Evolutionary conservation across 2,113 vertebrate genomes (phyloP).

Genomic region (Saguinus imperator): DNA sequence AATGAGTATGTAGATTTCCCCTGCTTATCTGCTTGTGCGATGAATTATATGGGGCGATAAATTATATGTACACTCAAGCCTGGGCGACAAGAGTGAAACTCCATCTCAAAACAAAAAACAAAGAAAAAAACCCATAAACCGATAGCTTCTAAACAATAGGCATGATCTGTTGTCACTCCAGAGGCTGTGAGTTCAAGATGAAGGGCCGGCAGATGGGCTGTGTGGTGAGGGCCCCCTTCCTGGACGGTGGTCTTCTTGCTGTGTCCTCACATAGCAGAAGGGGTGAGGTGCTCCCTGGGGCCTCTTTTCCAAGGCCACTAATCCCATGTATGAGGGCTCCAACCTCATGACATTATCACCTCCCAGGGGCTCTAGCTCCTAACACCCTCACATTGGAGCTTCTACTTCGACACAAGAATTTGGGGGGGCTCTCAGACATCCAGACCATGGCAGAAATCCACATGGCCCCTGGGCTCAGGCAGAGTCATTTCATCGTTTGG

Average conservation of each 20-base stretch:
- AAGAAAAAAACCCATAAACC: too few relatives aligned
- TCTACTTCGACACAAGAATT: not conserved
- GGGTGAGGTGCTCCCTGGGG: not conserved
- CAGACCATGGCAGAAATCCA: not conserved
- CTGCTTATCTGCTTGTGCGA: rapidly evolving
- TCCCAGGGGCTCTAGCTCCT: not conserved
- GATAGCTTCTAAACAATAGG: not conserved
- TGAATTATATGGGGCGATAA: rapidly evolving
- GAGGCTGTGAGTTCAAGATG: not conserved
- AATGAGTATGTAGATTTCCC: rapidly evolving
- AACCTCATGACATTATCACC: not conserved
- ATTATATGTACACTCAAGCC: too few relatives aligned
- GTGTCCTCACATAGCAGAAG: not conserved
- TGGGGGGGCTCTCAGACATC: not conserved
- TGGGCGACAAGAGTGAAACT: too few relatives aligned
- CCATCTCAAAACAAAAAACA: too few relatives aligned
- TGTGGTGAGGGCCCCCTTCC: not conserved
- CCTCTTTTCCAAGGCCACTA: not conserved
- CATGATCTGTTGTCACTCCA: not conserved
- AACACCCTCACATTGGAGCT: not conserved
- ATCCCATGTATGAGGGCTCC: not conserved
- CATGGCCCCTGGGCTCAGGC: too few relatives aligned
- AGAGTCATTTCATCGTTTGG: not conserved
- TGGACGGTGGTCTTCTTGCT: rapidly evolving
- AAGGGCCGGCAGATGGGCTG: not conserved